Evolutionary conservation across 2,888 invertebrate genomes (phyloP).

Genomic region (Archaeoteleia sp.): DNA sequence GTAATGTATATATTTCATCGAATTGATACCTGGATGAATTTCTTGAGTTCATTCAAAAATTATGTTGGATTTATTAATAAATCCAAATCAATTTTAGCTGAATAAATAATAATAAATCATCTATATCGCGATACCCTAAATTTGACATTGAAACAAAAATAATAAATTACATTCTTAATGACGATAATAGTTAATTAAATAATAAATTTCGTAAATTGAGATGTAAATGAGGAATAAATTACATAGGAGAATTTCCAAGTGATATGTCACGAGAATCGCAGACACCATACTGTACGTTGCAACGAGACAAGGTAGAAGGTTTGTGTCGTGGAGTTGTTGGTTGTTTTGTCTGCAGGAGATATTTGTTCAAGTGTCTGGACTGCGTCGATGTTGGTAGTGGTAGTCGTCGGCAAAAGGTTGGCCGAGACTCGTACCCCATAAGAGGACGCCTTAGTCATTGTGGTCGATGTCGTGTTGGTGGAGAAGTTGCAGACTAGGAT

Average conservation of each 20-base stretch:
- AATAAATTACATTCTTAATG: not conserved
- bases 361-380: slow-evolving; percentile 56
- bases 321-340: slow-evolving; percentile 53
- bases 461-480: slow-evolving; percentile 38
- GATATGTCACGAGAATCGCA: slow-evolving; percentile 11
- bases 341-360: slow-evolving; percentile 59
- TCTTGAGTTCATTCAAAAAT: no score
- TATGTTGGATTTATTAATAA: slow-evolving; percentile 3
- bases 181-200: no score
- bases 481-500: slow-evolving; percentile 59
- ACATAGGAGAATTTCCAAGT: not conserved
- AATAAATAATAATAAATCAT: not conserved
- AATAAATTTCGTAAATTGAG: not conserved
- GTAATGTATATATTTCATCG: no score
- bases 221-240: not conserved
- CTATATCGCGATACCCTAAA: no score
- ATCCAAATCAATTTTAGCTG: not conserved
- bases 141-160: not conserved
- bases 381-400: slow-evolving; percentile 41
- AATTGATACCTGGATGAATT: no score
- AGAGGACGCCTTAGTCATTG: slow-evolving; percentile 41
- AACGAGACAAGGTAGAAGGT: slow-evolving; percentile 53
- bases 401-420: slow-evolving; percentile 34
- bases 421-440: slow-evolving; percentile 19
- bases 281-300: slow-evolving; percentile 10